phyloP scores from a whole-genome alignment of 53 echinoderm and acorn worm genomes.

The Paracentrotus lividus region DNA sequence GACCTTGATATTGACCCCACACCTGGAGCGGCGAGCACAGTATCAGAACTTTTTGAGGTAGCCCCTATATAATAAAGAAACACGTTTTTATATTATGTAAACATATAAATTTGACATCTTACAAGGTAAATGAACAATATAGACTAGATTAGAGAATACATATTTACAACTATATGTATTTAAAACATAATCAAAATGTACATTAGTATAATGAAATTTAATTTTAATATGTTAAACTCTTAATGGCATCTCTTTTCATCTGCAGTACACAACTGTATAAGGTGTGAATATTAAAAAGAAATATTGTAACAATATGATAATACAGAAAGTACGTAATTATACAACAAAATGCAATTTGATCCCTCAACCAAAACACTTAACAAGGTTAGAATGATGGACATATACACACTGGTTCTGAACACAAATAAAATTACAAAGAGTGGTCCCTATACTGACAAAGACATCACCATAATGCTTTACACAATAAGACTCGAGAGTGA shows the following conservation, averaged over 20 bases:
- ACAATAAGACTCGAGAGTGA: not conserved
- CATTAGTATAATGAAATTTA: too few relatives aligned
- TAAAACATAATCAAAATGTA: too few relatives aligned
- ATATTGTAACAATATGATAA: too few relatives aligned
- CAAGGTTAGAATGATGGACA: not conserved
- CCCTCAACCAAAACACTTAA: constrained; percentile 8
- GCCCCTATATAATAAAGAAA: constrained; percentile 20
- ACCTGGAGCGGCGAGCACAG: constrained; percentile 90
- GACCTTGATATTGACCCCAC: constrained; percentile 84
- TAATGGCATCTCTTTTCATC: too few relatives aligned
- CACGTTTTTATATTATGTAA: too few relatives aligned
- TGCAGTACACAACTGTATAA: not conserved
- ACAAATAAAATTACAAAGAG: not conserved
- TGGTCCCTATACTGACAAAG: not conserved
- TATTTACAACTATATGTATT: too few relatives aligned
- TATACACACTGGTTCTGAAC: not conserved
- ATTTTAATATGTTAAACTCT: too few relatives aligned
- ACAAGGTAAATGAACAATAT: too few relatives aligned
- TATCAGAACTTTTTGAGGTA: constrained; percentile 59
- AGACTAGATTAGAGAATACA: too few relatives aligned
- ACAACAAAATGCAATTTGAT: not conserved
- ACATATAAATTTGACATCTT: too few relatives aligned
- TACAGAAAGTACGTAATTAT: not conserved
- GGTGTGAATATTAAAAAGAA: too few relatives aligned
- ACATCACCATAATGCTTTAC: not conserved